Percentiles rank a stretch among this genome's conserved stretches.
Conservation (phyloP, 2,113 vertebrate genomes). For the Cyphomyrus plagiostoma region DNA sequence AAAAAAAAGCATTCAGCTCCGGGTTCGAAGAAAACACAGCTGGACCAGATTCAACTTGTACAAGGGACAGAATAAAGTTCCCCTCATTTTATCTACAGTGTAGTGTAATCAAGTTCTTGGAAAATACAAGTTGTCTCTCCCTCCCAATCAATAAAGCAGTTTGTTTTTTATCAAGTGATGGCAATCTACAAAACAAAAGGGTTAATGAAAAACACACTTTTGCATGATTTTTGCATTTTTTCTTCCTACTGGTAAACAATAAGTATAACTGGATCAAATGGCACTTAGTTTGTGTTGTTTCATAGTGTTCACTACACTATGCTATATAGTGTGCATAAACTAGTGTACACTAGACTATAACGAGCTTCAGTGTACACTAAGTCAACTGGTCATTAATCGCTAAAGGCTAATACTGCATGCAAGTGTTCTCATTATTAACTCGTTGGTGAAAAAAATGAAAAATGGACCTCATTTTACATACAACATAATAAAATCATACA, state of each 20-base stretch:
- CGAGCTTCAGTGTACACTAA: background rate
- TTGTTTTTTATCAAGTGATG: background rate
- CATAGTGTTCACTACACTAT: slow-evolving; percentile 10
- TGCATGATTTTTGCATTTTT: background rate
- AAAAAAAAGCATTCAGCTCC: background rate
- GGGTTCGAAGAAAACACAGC: background rate
- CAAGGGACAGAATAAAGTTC: background rate
- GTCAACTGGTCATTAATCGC: background rate
- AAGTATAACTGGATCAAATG: slow-evolving; percentile 12
- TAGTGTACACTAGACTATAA: background rate
- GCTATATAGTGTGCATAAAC: background rate
- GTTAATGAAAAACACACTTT: background rate
- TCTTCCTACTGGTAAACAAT: slow-evolving; percentile 10
- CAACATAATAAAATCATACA: slow-evolving; percentile 13
- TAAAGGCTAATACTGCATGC: slow-evolving; percentile 22
- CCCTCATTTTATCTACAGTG: background rate
- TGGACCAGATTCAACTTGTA: background rate
- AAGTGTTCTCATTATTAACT: slow-evolving; percentile 7
- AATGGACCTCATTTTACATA: slow-evolving; percentile 4
- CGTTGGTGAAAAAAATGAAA: background rate
- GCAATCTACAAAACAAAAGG: background rate
- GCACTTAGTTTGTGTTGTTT: slow-evolving; percentile 11
- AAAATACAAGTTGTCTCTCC: background rate
- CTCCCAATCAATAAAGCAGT: background rate
- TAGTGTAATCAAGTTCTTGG: background rate